These are phyloP conservation scores for Pseudomyrmex pallidus DNA, from an alignment of 1,140 invertebrate species.

Conservation along the genomic window DNA sequence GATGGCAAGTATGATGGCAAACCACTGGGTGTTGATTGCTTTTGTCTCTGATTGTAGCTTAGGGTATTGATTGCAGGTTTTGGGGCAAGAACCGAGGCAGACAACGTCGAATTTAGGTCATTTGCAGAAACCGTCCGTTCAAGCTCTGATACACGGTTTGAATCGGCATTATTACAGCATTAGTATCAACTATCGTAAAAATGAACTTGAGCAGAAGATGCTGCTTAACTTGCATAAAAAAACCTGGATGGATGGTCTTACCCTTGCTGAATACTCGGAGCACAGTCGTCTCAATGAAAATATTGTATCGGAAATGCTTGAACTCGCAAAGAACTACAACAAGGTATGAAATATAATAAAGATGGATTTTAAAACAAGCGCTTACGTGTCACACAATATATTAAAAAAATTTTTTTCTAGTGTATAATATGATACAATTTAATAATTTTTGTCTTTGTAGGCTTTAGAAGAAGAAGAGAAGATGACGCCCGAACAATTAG, in stretches of 20 bases:
- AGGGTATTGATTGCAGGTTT: slow-evolving; percentile 84
- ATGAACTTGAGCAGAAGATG: slow-evolving; percentile 99
- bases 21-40: background rate
- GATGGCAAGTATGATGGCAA: slow-evolving; percentile 88
- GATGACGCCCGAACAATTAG: slow-evolving; percentile 99
- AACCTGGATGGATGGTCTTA: slow-evolving; percentile 99
- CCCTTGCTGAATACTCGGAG: slow-evolving; percentile 96
- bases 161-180: slow-evolving; percentile 99
- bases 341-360: slow-evolving; percentile 88
- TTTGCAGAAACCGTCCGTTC: slow-evolving; percentile 99
- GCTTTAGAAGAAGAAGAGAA: slow-evolving; percentile 99
- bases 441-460: slow-evolving; percentile 81
- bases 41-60: background rate
- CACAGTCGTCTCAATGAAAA: slow-evolving; percentile 97
- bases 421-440: slow-evolving; percentile 23
- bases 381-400: background rate
- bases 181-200: slow-evolving; percentile 99
- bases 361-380: slow-evolving; percentile 11
- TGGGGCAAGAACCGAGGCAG: slow-evolving; percentile 99
- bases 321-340: slow-evolving; percentile 99
- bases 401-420: background rate
- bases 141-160: slow-evolving; percentile 99
- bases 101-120: slow-evolving; percentile 99
- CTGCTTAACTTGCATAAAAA: slow-evolving; percentile 99
- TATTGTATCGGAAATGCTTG: slow-evolving; percentile 98